Base-by-base conservation (phyloP, 2,113 vertebrate species). In the Donacobius atricapilla region DNA sequence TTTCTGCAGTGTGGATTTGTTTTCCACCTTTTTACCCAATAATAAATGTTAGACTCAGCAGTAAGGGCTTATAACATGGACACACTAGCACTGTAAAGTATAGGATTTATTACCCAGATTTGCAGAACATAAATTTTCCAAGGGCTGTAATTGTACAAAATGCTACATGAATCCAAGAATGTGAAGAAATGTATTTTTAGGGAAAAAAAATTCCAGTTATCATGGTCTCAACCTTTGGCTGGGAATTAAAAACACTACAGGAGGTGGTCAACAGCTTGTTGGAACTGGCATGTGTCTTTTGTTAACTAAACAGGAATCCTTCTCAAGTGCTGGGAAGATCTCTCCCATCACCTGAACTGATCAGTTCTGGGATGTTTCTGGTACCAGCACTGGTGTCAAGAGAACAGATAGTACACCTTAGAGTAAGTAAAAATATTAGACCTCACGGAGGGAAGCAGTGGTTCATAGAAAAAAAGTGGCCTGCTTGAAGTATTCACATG, bases 121-220 rank as follows among this genome's bases (percentile, higher is more conserved):
- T 94, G 42, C 75, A 83, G 63, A 91, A 93, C 75, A 85, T 89
- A 76, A 76, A 87, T 93, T 92, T 96, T 92, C 66, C 87, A 83
- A 87, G 42, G 66, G 35, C 31, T 88, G 35, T 90, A 93, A 90
- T 94, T 96, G 81, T 63, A 77, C 76, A 77, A 94, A 96, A 94
- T 68, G 78, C 33, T 92, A 77, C 64, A 80, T 37, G 58, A 94
- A 54, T 77, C 70, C 87, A 96, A 57, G 66, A 85, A 58, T 25
- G 33, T 72, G 30, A 89, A 91, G 63, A 73, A 92, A 83, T 58
- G 33, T 93, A 73, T 83, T 92, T 92, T 95, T 81, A 81, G 47
- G 68, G 27, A 10, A 93, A 86, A 77, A 28, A 4, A 31, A 86
- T 93, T 92, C 39, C 66, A 90, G 42, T 37, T 89, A 48, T 92